These are phyloP conservation scores for Prunella himalayana DNA, from an alignment of 2,113 vertebrate species.

Conservation along the genomic window DNA sequence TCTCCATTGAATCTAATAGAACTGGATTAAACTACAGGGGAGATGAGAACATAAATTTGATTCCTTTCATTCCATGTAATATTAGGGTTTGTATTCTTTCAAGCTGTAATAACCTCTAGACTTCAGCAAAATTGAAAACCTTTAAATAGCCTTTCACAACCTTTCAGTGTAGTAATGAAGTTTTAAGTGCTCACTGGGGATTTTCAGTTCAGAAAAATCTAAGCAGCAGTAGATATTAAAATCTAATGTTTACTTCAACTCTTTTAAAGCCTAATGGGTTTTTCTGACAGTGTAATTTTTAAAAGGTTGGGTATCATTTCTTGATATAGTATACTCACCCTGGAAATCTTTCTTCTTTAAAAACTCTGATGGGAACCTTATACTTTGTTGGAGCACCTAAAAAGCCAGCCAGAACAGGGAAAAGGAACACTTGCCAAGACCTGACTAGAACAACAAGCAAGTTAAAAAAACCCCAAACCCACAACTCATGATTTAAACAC, in stretches of 20 bases:
- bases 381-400: slow-evolving; percentile 68
- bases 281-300: slow-evolving; percentile 81
- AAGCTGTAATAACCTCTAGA: slow-evolving; percentile 81
- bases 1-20: slow-evolving; percentile 75
- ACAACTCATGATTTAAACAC: slow-evolving; percentile 63
- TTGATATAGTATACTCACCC: slow-evolving; percentile 71
- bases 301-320: slow-evolving; percentile 78
- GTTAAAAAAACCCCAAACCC: not conserved
- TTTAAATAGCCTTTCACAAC: slow-evolving; percentile 84
- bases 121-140: slow-evolving; percentile 83
- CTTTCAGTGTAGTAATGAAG: slow-evolving; percentile 79
- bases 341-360: slow-evolving; percentile 75
- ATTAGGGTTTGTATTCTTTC: slow-evolving; percentile 79
- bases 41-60: slow-evolving; percentile 80
- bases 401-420: slow-evolving; percentile 46
- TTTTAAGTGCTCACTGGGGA: slow-evolving; percentile 81
- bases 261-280: slow-evolving; percentile 77
- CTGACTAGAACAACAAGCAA: slow-evolving; percentile 50
- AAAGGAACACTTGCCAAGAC: slow-evolving; percentile 58
- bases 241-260: slow-evolving; percentile 82
- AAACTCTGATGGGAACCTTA: slow-evolving; percentile 72
- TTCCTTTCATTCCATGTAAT: slow-evolving; percentile 80
- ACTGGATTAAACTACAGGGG: slow-evolving; percentile 76
- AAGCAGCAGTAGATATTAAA: slow-evolving; percentile 81
- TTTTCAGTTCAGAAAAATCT: slow-evolving; percentile 79